These are phyloP conservation scores for Pseudeuparius sepicola DNA, from an alignment of 2,888 invertebrate genomes.

Conservation along the genomic window DNA sequence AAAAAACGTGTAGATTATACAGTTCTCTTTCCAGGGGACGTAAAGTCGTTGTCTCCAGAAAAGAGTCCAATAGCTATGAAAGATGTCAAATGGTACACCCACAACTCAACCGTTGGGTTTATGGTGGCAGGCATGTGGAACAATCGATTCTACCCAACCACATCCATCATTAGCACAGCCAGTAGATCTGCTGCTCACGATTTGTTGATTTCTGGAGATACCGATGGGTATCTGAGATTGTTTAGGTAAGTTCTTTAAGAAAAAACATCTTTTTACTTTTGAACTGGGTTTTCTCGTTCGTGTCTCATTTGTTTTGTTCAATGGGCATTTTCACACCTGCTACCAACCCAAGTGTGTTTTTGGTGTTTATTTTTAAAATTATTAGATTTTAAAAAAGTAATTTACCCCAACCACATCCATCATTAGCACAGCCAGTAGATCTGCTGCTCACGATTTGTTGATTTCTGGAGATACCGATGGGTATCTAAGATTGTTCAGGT, in stretches of 20 bases:
- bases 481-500: constrained; percentile 45
- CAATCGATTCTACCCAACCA: constrained; percentile 78
- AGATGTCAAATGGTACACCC: constrained; percentile 82
- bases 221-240: constrained; percentile 66
- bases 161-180: constrained; percentile 70
- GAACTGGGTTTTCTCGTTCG: too few relatives aligned
- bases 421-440: constrained; percentile 69
- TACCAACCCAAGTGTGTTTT: too few relatives aligned
- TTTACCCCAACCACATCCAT: constrained; percentile 80
- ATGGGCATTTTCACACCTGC: too few relatives aligned
- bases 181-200: constrained; percentile 78
- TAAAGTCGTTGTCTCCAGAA: constrained; percentile 77
- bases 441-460: constrained; percentile 73
- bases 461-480: constrained; percentile 86
- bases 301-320: too few relatives aligned
- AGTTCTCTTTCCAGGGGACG: constrained; percentile 60
- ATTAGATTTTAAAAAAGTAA: too few relatives aligned
- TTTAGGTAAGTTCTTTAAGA: constrained; percentile 27
- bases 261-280: too few relatives aligned
- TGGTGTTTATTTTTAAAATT: too few relatives aligned
- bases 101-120: constrained; percentile 80
- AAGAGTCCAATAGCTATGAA: constrained; percentile 85
- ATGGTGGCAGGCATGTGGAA: constrained; percentile 86
- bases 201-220: constrained; percentile 74
- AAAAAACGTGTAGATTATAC: background rate